Evolutionary conservation across 2,888 invertebrate species (phyloP), one percentile per base, ranked within the genome.

Genomic region (Terebella lapidaria): DNA sequence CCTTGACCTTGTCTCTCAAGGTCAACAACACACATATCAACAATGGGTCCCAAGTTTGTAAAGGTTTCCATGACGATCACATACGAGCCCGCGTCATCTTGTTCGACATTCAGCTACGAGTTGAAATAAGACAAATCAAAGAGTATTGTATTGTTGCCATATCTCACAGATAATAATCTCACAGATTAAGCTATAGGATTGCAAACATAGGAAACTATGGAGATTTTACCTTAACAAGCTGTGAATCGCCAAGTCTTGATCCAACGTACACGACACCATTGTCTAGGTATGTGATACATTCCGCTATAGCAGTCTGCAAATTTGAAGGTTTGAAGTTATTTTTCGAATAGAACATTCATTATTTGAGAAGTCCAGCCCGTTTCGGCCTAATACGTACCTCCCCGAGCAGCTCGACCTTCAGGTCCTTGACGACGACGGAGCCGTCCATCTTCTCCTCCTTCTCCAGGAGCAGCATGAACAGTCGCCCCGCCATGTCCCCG

Each of bases 11-110:
- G 95, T 20, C 92, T 84, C 62, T 97, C 96, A 65, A 96, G 84
- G 82, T 97, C 96, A 1, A 96, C 96, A 1, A 97, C 92, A 67
- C 94, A 92, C 91, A 97, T 95, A 80, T 97, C 97, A 25, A 95
- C 87, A 70, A 99, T 96, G 0, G 99, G 97, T 2, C 95, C 97
- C 49, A 99, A 85, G 82, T 96, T 97, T 27, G 94, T 94, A 82
- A 94, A 97, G 18, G 89, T 91, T 83, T 99, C 97, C 89, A 99
- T 91, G 0, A 91, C 87, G 70, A 90, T 89, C 25, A 96, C 92
- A 78, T 94, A 96, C 4, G 92, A 92, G 10, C 90, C 90, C 68
- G 85, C 71, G 20, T 92, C 92, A 77, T 94, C 92, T 0, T 90
- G 84, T 63, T 89, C 87, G 0, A 89, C 88, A 69, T 91, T 91